Evolutionary conservation across 2,113 vertebrate genomes (phyloP).

Genomic region (Climacteris rufus): DNA sequence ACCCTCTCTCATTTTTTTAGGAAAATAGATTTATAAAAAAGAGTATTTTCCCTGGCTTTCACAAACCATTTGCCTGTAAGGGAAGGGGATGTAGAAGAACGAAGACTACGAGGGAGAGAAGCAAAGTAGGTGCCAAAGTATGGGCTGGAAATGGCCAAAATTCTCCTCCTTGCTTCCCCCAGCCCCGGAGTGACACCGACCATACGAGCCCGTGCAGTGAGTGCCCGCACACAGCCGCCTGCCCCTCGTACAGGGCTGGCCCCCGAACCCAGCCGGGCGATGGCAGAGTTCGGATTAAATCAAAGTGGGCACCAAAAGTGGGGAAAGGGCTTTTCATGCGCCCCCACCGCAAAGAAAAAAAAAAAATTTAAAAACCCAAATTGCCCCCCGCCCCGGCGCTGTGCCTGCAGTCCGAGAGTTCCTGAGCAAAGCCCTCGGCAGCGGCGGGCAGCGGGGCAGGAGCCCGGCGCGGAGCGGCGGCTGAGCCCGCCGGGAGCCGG

Average conservation of each 20-base stretch:
- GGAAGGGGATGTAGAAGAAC: neutral
- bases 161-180: neutral
- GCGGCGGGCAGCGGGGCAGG: neutral
- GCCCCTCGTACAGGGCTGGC: neutral
- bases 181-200: neutral
- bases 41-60: neutral
- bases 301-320: conserved; percentile 32
- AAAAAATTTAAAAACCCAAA: neutral
- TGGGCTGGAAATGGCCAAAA: neutral
- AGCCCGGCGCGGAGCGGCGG: neutral
- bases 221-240: neutral
- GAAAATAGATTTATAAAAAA: neutral
- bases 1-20: neutral
- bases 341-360: neutral
- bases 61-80: neutral
- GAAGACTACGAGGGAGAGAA: neutral
- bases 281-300: neutral
- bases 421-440: neutral
- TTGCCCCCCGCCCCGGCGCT: accelerated
- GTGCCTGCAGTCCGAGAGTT: conserved; percentile 21
- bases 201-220: neutral
- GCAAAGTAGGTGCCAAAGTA: conserved; percentile 31
- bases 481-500: neutral
- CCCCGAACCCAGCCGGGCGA: neutral
- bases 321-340: neutral